These are phyloP conservation scores for Subanguina moxae DNA, from an alignment of 1,140 invertebrate species.

Conservation along the genomic window DNA sequence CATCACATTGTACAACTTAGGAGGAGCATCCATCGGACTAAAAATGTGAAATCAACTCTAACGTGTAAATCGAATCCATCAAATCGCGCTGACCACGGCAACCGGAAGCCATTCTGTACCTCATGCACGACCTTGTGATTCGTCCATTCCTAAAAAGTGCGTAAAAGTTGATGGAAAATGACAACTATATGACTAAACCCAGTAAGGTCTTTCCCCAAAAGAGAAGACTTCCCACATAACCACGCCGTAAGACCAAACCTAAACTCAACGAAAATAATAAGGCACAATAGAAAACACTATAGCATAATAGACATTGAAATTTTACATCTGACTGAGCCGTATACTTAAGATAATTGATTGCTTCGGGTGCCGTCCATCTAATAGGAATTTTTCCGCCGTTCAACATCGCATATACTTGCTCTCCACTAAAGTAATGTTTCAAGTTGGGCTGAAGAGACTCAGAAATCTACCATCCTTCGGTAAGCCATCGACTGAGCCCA, in stretches of 20 bases:
- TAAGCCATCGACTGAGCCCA: constrained; percentile 80
- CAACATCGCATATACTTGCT: constrained; percentile 84
- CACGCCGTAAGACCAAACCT: constrained; percentile 83
- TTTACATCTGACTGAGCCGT: constrained; percentile 90
- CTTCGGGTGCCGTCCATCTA: constrained; percentile 97
- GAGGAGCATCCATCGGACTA: constrained; percentile 68
- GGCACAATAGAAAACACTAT: too few relatives aligned
- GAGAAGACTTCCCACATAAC: constrained; percentile 81
- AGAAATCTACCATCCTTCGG: background rate
- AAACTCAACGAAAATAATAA: background rate
- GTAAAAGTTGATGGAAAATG: background rate
- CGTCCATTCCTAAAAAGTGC: constrained; percentile 95
- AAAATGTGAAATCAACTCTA: too few relatives aligned
- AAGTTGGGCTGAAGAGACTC: too few relatives aligned
- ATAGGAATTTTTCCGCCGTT: constrained; percentile 97
- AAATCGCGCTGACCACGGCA: constrained; percentile 74
- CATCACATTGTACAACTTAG: constrained; percentile 92
- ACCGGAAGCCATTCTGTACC: constrained; percentile 79
- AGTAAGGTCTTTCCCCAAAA: constrained; percentile 80
- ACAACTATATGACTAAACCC: too few relatives aligned
- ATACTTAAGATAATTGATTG: constrained; percentile 80
- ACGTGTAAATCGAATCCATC: too few relatives aligned
- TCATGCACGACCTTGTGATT: constrained; percentile 99
- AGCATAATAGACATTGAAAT: constrained; percentile 63
- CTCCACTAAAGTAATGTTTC: constrained; percentile 57